Conservation (phyloP, 2,797 vertebrate species). For the Gallinago solitaria region DNA sequence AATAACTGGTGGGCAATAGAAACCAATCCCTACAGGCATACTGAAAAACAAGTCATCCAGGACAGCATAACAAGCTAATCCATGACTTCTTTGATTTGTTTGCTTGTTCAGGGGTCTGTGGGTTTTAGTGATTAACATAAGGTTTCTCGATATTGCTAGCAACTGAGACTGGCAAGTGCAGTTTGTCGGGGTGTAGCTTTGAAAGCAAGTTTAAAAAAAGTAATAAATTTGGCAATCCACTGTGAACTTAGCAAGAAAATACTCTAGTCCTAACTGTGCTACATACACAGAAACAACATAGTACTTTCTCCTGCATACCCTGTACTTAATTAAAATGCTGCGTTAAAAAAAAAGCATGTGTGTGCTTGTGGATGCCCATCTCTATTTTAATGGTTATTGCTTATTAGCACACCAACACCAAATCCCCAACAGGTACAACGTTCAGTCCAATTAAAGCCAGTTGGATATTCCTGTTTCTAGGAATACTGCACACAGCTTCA, state of each 20-base stretch:
- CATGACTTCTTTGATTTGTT: slow-evolving; percentile 33
- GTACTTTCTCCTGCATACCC: not conserved
- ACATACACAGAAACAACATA: not conserved
- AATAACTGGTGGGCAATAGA: slow-evolving; percentile 47
- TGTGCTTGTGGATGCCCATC: not conserved
- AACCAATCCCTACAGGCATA: slow-evolving; percentile 31
- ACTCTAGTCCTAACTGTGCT: not conserved
- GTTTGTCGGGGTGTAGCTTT: not conserved
- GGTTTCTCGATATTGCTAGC: not conserved
- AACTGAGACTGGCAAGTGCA: not conserved
- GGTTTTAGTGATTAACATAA: slow-evolving; percentile 36
- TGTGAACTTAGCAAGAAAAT: not conserved
- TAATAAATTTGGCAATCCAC: not conserved
- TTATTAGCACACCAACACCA: not conserved
- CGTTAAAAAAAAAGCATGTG: not conserved
- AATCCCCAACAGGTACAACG: not conserved
- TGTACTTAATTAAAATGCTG: not conserved
- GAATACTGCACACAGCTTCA: not conserved
- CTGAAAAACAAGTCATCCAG: slow-evolving; percentile 67
- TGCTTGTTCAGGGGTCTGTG: slow-evolving; percentile 18
- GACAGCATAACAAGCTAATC: slow-evolving; percentile 53
- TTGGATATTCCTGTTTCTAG: not conserved
- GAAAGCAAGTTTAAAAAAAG: not conserved
- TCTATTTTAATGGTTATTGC: not conserved
- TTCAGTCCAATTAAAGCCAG: not conserved